Base-by-base conservation (phyloP, 2,888 invertebrate species). In the Tiphia femorata region DNA sequence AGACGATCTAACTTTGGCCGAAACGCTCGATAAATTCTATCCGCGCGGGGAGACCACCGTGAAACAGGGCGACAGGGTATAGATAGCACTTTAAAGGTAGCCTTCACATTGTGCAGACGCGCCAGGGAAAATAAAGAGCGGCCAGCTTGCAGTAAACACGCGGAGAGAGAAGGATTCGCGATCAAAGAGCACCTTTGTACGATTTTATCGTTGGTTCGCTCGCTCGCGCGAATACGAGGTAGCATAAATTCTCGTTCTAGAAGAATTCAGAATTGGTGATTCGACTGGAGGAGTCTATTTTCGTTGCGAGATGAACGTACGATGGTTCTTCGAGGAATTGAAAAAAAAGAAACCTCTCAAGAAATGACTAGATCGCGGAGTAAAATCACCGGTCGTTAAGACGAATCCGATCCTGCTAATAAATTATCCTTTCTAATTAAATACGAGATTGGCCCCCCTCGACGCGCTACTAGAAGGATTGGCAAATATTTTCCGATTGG, bases 61-160 rank as follows among this genome's bases (percentile, higher is more conserved):
- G 25, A 41, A 41, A 21, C n/a, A 17, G 27, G 14, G 30, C 41
- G 54, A 48, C 55, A 38, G 38, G 20, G 38, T 38, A 38, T 38
- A 38, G 19, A 38, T 38, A 49, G 58, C 20, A 49, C 56, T 55
- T 43, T 37, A 51, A 55, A 58, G 58, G 44, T 55, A 56, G 56
- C 20, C 56, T 52, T 64, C 38, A 47, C 41, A 35, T 51, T 55
- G 63, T 23, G 29, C 19, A 29, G 27, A 30, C 6, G 25, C 29
- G 44, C 16, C 17, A 16, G 16, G 29, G n/a, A n/a, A n/a, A n/a
- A n/a, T n/a, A n/a, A n/a, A n/a, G n/a, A n/a, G n/a, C n/a, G n/a
- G n/a, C n/a, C n/a, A n/a, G n/a, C n/a, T n/a, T n/a, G n/a, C n/a
- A n/a, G n/a, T n/a, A n/a, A n/a, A n/a, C n/a, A n/a, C n/a, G n/a